Conservation (phyloP, 2,113 vertebrate species). For the Sitta europaea region DNA sequence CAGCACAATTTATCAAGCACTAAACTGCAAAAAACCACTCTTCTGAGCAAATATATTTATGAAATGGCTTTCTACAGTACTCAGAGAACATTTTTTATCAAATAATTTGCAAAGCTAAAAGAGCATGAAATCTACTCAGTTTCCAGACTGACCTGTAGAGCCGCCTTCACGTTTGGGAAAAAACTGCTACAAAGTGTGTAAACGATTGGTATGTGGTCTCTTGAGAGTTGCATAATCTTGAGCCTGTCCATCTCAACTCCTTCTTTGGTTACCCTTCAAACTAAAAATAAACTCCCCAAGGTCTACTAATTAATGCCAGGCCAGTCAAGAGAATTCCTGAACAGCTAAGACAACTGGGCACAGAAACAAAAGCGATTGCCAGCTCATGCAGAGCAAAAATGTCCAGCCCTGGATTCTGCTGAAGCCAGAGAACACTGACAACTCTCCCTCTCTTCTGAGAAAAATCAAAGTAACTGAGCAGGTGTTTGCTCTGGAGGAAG, state of each 20-base stretch:
- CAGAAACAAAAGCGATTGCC: background rate
- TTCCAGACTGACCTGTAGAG: background rate
- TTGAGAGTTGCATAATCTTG: background rate
- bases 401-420: background rate
- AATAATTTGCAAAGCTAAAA: background rate
- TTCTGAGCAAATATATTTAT: background rate
- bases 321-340: slow-evolving; percentile 30
- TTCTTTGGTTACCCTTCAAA: background rate
- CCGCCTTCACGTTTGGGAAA: fast-evolving
- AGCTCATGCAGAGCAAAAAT: background rate
- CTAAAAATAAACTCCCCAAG: background rate
- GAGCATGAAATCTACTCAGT: background rate
- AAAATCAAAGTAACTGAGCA: background rate
- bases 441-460: background rate
- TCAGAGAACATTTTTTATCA: background rate
- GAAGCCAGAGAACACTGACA: slow-evolving; percentile 27
- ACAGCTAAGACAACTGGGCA: background rate
- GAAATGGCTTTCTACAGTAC: background rate
- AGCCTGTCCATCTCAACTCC: background rate
- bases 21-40: background rate
- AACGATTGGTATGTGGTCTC: background rate
- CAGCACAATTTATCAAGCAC: background rate
- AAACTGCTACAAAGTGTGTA: background rate
- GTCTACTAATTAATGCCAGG: background rate
- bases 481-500: background rate